Percentiles rank a stretch among this genome's conserved stretches.
phyloP scores from a whole-genome alignment of 1,140 invertebrate species.

The Calliphora vicina region DNA sequence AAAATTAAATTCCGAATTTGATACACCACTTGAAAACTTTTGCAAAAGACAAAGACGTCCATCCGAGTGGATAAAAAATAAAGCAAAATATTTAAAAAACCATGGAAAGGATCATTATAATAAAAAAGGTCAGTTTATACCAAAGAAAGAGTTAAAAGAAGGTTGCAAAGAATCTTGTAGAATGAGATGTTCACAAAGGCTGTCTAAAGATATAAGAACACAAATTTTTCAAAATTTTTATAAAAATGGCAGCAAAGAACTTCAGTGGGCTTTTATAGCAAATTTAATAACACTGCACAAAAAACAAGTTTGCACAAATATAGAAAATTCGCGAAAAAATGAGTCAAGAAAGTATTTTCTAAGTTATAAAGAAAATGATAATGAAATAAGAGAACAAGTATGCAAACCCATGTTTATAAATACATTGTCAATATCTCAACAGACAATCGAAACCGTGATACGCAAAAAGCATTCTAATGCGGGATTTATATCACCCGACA shows the following conservation, averaged over 20 bases:
- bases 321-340: neutral
- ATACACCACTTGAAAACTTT: neutral
- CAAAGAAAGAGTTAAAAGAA: neutral
- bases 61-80: neutral
- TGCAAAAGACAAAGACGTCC: neutral
- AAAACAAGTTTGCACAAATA: neutral
- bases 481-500: neutral
- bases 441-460: neutral
- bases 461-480: neutral
- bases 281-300: neutral
- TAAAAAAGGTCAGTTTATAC: neutral
- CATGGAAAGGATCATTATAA: neutral
- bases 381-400: neutral
- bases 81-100: neutral
- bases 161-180: neutral
- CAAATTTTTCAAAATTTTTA: neutral
- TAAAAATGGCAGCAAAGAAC: neutral
- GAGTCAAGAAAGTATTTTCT: constrained; percentile 8
- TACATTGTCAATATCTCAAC: neutral
- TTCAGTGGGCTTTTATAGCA: neutral
- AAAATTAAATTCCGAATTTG: neutral
- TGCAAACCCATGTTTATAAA: constrained; percentile 6
- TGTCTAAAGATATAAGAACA: neutral
- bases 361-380: neutral
- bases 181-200: neutral